Evolutionary conservation across 2,888 invertebrate genomes (phyloP), one percentile per base, ranked within the genome.

Genomic region (Erebia ligea): DNA sequence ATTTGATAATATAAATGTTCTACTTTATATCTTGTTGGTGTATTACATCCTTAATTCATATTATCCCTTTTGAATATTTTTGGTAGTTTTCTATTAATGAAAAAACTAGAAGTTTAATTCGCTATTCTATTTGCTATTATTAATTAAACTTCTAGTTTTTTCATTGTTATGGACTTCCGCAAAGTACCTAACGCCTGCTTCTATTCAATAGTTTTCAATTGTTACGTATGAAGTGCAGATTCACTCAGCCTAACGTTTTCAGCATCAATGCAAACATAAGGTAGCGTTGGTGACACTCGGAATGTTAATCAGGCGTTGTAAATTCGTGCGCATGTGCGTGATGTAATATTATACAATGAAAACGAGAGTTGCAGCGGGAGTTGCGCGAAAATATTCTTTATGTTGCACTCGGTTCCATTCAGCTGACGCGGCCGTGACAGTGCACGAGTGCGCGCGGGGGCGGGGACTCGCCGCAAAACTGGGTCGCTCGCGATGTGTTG

Each of bases 401-500:
- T 85, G 82, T 76, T 80, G 80, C 78, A 80, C 77, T 82, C 81
- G 80, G 85, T 83, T 85, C 85, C 89, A 90, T 90, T 90, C 88
- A 91, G 88, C 83, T 86, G 86, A 81, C 80, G 82, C 84, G 85
- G 84, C 86, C 86, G 81, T 86, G 88, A 86, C 87, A 86, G 82
- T 83, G 89, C 84, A 87, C 84, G 87, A 83, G 82, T 78, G 83
- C 68, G 73, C 80, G 83, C 80, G 87, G 83, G 80, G 84, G 81
- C 83, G 83, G 82, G 85, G 80, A 77, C 77, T 77, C 80, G 83
- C 75, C 82, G 85, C 86, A 82, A 90, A 91, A 84, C 84, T 92
- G 90, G 92, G 92, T 92, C 92, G 91, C 81, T 84, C 84, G 86
- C 87, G 88, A 84, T 86, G 86, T 82, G 82, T 81, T 86, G 90